Evolutionary conservation across 2,888 invertebrate genomes (phyloP).

Genomic region (Myopa tessellatipennis): DNA sequence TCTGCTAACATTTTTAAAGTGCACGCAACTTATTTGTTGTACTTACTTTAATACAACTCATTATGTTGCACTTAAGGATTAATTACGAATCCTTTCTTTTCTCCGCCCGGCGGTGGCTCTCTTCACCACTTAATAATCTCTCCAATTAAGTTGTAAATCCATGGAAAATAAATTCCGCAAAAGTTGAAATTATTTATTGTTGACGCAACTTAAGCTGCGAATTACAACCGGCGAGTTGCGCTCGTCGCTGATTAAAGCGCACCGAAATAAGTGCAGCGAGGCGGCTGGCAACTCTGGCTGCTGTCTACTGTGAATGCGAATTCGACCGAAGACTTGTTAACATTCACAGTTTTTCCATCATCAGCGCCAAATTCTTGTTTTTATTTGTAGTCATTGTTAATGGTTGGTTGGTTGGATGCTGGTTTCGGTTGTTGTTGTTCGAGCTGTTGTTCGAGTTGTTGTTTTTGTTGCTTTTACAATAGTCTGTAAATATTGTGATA

Average conservation of each 20-base stretch:
- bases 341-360: not conserved
- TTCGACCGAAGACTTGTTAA: not conserved
- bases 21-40: too few relatives aligned
- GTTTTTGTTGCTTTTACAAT: constrained; percentile 2
- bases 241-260: not conserved
- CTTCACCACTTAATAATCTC: constrained; percentile 12
- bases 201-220: constrained; percentile 22
- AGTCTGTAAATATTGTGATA: not conserved
- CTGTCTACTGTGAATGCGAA: not conserved
- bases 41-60: not conserved
- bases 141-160: constrained; percentile 27
- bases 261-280: not conserved
- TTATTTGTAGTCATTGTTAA: not conserved
- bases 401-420: too few relatives aligned
- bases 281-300: not conserved
- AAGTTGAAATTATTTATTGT: constrained; percentile 27
- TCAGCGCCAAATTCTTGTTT: not conserved
- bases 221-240: not conserved
- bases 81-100: not conserved
- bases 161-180: constrained; percentile 15
- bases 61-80: constrained; percentile 3
- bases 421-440: not conserved
- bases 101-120: not conserved
- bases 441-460: not conserved
- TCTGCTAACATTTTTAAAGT: too few relatives aligned